Evolutionary conservation across 1,140 invertebrate species (phyloP).

Genomic region (Papilio dardanus): DNA sequence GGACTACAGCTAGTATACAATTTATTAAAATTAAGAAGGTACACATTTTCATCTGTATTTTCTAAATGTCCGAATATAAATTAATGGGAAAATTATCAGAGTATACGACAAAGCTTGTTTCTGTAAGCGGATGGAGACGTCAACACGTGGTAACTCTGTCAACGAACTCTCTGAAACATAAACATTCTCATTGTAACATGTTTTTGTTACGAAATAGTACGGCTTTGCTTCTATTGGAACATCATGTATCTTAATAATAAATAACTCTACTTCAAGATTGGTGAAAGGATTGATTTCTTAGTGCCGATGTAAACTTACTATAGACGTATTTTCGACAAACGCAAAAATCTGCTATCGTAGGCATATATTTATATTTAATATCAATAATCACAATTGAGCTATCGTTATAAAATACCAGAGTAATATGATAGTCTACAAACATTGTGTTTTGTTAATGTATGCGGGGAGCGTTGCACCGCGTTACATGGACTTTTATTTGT

Average conservation of each 20-base stretch:
- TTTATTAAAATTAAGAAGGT: no score
- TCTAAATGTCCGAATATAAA: neutral
- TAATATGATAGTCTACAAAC: neutral
- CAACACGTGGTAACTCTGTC: constrained; percentile 24
- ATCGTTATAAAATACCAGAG: neutral
- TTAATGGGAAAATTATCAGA: neutral
- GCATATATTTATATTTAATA: no score
- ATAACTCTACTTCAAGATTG: neutral
- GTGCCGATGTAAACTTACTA: neutral
- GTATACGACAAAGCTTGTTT: neutral
- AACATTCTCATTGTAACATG: constrained; percentile 31
- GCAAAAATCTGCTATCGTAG: no score
- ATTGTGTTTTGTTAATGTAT: neutral
- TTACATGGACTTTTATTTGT: constrained; percentile 9
- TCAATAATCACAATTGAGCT: neutral
- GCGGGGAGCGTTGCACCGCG: neutral
- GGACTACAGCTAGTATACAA: no score
- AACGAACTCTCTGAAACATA: constrained; percentile 8
- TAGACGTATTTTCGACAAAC: no score
- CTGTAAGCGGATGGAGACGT: constrained; percentile 4
- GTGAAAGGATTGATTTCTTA: neutral
- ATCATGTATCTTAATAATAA: neutral
- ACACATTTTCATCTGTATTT: no score
- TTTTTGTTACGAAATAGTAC: constrained; percentile 15
- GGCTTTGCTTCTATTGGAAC: neutral